Percentiles rank a stretch among this genome's conserved stretches.
These are phyloP conservation scores for Drosophila fungiperda DNA, from an alignment of 2,888 invertebrate species.

Conservation along the genomic window DNA sequence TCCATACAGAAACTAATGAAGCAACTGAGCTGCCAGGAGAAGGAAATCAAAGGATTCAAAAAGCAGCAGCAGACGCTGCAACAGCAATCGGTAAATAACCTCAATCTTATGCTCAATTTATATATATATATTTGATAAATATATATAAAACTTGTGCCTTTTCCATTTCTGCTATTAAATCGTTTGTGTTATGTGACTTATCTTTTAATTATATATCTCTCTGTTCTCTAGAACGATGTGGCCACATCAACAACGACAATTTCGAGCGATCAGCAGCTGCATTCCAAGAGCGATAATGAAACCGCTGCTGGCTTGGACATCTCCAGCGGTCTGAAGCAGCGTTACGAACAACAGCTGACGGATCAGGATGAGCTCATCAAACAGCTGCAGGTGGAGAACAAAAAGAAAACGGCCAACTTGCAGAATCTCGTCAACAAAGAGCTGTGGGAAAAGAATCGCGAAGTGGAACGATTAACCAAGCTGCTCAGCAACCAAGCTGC, in stretches of 20 bases:
- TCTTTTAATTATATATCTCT: not conserved
- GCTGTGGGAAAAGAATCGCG: conserved; percentile 87
- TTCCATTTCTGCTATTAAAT: not conserved
- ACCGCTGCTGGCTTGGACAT: conserved; percentile 72
- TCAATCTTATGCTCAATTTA: too few species aligned
- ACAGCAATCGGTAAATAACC: conserved; percentile 32
- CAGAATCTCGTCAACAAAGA: conserved; percentile 87
- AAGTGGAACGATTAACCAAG: conserved; percentile 86
- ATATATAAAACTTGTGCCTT: too few species aligned
- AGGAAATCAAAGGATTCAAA: conserved; percentile 79
- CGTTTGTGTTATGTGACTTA: too few species aligned
- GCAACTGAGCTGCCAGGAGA: conserved; percentile 77
- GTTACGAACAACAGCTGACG: conserved; percentile 64
- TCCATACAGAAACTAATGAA: conserved; percentile 82
- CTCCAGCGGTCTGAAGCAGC: conserved; percentile 57
- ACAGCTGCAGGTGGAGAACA: conserved; percentile 85
- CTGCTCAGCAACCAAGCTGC: conserved; percentile 71
- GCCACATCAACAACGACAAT: not conserved
- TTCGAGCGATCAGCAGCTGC: conserved; percentile 18
- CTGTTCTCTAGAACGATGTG: conserved; percentile 44
- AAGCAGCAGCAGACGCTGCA: conserved; percentile 60
- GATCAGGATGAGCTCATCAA: conserved; percentile 87
- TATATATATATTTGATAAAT: too few species aligned
- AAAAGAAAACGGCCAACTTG: conserved; percentile 83
- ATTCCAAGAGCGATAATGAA: conserved; percentile 79